phyloP scores from a whole-genome alignment of 2,888 invertebrate genomes.

The Hipparchia sbordonii region DNA sequence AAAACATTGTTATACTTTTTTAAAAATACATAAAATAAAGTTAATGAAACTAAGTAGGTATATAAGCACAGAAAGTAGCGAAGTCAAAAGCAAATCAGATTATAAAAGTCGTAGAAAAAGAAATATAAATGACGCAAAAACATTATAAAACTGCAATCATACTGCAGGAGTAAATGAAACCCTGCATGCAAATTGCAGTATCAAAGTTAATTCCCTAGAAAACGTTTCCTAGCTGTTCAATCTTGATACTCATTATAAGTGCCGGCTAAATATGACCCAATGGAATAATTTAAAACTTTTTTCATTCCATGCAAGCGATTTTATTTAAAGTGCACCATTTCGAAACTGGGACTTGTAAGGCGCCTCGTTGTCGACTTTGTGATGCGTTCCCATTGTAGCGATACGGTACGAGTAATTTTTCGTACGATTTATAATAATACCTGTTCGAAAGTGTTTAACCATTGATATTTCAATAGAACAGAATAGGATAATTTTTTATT shows the following conservation, averaged over 20 bases:
- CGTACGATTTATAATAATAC: background rate
- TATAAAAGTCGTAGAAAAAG: no score
- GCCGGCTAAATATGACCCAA: constrained; percentile 20
- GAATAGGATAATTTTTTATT: no score
- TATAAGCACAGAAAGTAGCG: no score
- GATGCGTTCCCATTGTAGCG: constrained; percentile 8
- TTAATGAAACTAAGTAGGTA: no score
- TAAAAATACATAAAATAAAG: no score
- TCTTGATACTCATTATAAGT: constrained; percentile 15
- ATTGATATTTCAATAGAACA: no score
- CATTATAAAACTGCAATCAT: background rate
- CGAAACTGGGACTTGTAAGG: constrained; percentile 30
- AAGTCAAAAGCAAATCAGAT: no score
- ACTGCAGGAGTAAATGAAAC: background rate
- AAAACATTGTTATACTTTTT: no score
- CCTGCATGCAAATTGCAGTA: background rate
- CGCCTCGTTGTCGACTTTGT: constrained; percentile 28
- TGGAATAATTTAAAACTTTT: constrained; percentile 32
- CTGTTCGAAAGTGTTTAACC: no score
- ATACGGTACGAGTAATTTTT: background rate
- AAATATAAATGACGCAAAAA: background rate
- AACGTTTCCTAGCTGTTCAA: background rate
- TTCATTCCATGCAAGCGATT: constrained; percentile 31
- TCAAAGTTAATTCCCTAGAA: constrained; percentile 13
- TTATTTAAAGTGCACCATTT: constrained; percentile 33